Conservation (phyloP, 2,888 invertebrate species). For the Dicranocentrus wangi region DNA sequence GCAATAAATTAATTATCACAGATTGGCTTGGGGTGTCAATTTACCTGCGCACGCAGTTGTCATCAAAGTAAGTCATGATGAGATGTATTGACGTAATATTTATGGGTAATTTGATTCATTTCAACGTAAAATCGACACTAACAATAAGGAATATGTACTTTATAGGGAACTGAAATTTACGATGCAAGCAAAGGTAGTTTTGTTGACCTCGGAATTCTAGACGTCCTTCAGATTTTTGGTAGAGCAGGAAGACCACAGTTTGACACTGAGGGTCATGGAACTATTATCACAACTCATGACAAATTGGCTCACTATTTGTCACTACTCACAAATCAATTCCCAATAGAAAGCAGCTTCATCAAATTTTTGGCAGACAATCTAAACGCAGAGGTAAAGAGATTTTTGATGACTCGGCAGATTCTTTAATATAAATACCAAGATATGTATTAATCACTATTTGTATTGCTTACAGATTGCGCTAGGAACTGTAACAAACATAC, state of each 20-base stretch:
- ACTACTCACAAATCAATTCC: constrained; percentile 94
- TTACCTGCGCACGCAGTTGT: constrained; percentile 98
- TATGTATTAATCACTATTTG: too few species aligned
- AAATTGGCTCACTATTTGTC: constrained; percentile 95
- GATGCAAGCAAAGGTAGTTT: constrained; percentile 95
- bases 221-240: constrained; percentile 98
- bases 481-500: constrained; percentile 96
- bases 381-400: constrained; percentile 90
- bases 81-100: too few species aligned
- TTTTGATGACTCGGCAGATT: constrained; percentile 29
- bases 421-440: constrained; percentile 23
- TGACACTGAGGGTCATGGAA: constrained; percentile 94
- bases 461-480: constrained; percentile 82
- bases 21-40: constrained; percentile 97
- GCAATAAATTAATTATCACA: constrained; percentile 2
- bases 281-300: constrained; percentile 94
- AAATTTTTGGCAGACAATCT: constrained; percentile 94
- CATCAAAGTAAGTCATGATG: constrained; percentile 82
- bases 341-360: constrained; percentile 98
- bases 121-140: too few species aligned
- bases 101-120: too few species aligned
- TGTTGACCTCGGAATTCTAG: constrained; percentile 95
- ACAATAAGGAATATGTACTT: too few species aligned
- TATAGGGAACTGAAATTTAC: constrained; percentile 95
- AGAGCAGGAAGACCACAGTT: constrained; percentile 98